Conservation (phyloP, 2,113 vertebrate species). For the Neodon shergylaensis region DNA sequence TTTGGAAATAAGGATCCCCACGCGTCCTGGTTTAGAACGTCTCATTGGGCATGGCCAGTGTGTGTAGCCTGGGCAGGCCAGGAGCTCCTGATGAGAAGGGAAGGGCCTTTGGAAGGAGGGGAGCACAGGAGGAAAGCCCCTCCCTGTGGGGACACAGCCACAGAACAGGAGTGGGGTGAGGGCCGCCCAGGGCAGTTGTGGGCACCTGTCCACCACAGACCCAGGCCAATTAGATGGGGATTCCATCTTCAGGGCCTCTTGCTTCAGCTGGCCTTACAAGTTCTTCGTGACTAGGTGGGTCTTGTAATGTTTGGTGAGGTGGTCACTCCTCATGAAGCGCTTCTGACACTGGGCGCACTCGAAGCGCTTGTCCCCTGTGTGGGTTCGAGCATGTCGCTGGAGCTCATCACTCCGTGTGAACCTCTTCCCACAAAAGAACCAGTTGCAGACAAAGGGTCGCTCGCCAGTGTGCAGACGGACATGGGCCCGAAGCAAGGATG, state of each 20-base stretch:
- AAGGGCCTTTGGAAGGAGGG: conserved; percentile 55
- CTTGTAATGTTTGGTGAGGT: conserved; percentile 99
- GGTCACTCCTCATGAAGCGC: conserved; percentile 98
- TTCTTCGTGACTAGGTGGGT: conserved; percentile 99
- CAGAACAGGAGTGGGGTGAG: conserved; percentile 42
- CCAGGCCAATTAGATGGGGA: conserved; percentile 5
- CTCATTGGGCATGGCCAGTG: conserved; percentile 72
- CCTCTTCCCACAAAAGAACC: conserved; percentile 97
- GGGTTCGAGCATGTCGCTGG: conserved; percentile 95
- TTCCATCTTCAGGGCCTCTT: conserved; percentile 32
- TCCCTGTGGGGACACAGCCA: conserved; percentile 8
- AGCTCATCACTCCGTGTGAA: conserved; percentile 97
- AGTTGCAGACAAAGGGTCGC: conserved; percentile 96
- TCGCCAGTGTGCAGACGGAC: conserved; percentile 97
- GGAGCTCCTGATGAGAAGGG: conserved; percentile 47
- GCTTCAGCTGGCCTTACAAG: conserved; percentile 88
- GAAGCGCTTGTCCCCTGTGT: conserved; percentile 98
- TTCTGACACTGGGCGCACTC: conserved; percentile 99
- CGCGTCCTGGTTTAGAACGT: conserved; percentile 78
- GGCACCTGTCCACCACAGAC: not conserved
- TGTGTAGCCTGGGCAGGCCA: conserved; percentile 67
- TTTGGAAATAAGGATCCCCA: conserved; percentile 69
- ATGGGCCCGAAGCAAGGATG: conserved; percentile 94
- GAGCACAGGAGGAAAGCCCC: conserved; percentile 1
- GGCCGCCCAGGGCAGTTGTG: not conserved